phyloP scores from a whole-genome alignment of 2,113 vertebrate species.

The Lophius piscatorius region DNA sequence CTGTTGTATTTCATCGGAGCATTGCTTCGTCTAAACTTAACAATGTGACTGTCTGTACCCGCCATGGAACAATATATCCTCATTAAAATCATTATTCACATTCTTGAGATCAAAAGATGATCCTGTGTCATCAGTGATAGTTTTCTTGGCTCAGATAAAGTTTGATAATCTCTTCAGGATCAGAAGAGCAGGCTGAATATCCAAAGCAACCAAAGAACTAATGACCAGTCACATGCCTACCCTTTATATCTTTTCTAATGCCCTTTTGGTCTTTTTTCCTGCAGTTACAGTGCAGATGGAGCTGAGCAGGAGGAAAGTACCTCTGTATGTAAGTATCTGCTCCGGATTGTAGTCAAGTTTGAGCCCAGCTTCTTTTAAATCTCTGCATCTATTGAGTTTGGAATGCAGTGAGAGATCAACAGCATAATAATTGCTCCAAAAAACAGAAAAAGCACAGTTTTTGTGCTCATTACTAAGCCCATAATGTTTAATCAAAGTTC shows the following conservation, averaged over 20 bases:
- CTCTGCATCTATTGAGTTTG: conserved; percentile 40
- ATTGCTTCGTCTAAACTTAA: no score
- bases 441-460: neutral
- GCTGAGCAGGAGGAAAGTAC: conserved; percentile 76
- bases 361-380: conserved; percentile 33
- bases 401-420: conserved; percentile 20
- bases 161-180: conserved; percentile 58
- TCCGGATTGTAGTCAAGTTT: conserved; percentile 18
- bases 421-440: conserved; percentile 19
- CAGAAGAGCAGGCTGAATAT: conserved; percentile 33
- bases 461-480: conserved; percentile 2
- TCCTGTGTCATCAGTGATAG: conserved; percentile 35
- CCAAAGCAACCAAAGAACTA: conserved; percentile 24
- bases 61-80: conserved; percentile 11
- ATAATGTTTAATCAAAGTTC: conserved; percentile 1
- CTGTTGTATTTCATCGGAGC: no score
- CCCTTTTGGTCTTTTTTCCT: conserved; percentile 10
- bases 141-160: conserved; percentile 27
- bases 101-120: conserved; percentile 57
- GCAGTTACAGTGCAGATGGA: conserved; percentile 64
- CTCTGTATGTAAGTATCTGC: conserved; percentile 75
- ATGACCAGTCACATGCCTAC: conserved; percentile 30
- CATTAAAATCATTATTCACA: conserved; percentile 62
- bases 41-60: neutral
- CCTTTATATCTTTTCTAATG: conserved; percentile 1